A percentile compares a stretch with the other conserved stretches of the same genome.
Evolutionary conservation across 2,888 invertebrate genomes (phyloP).

Genomic region (Amphiduros pacificus): DNA sequence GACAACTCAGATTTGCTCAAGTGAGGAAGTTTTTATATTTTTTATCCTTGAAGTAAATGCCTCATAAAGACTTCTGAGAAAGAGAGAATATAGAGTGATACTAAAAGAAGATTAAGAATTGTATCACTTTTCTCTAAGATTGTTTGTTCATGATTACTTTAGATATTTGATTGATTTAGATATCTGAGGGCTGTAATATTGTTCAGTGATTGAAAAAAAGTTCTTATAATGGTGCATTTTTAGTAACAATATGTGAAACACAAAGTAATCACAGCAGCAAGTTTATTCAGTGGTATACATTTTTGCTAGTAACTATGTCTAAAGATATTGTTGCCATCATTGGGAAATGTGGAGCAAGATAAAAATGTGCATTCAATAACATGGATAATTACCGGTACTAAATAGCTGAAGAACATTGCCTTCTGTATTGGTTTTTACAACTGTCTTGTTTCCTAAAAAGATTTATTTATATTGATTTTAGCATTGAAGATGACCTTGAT

Average conservation of each 20-base stretch:
- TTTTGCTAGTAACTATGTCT: too few species aligned
- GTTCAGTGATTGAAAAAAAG: background rate
- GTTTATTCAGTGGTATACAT: too few species aligned
- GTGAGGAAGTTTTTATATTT: constrained; percentile 1
- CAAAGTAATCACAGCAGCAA: background rate
- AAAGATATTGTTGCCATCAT: too few species aligned
- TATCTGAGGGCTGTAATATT: too few species aligned
- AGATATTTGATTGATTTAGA: too few species aligned
- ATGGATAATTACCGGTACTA: too few species aligned
- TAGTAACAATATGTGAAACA: background rate
- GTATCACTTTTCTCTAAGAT: background rate
- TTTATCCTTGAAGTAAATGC: background rate
- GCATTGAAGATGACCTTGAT: constrained; percentile 16
- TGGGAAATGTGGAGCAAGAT: too few species aligned
- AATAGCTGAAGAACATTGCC: too few species aligned
- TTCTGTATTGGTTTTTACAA: too few species aligned
- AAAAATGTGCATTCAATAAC: too few species aligned
- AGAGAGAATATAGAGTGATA: background rate
- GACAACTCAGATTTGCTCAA: constrained; percentile 14
- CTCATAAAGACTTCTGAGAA: background rate
- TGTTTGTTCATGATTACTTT: too few species aligned
- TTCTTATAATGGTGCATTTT: background rate
- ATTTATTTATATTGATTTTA: constrained; percentile 4
- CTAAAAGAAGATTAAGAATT: background rate
- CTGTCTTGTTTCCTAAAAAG: background rate